Evolutionary conservation across 2,888 invertebrate genomes (phyloP), one percentile per base, ranked within the genome.

Genomic region (Archips xylosteana): DNA sequence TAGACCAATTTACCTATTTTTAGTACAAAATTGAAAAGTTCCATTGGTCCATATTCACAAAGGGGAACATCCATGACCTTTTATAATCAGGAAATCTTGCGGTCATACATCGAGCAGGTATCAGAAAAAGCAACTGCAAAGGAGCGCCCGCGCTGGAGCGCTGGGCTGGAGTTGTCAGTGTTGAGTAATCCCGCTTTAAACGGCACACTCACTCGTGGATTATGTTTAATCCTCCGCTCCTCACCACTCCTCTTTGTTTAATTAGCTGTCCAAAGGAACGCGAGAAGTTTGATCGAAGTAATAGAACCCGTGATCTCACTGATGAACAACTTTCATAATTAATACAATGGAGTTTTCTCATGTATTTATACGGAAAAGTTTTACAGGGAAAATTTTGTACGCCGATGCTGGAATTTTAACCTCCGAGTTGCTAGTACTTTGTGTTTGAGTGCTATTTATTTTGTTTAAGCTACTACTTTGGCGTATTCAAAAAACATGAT

Each of bases 261-360:
- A 69, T 73, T 73, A 73, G 73, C 73, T 64, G 68, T 69, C 73
- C 59, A 68, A 68, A 73, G 62, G 57, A 68, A 64, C 39, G 67
- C 39, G 62, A 45, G 59, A 73, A 68, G 73, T 73, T 73, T 73
- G 49, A 63, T 72, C 63, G 45, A 68, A 68, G 67, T 68, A 65
- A 67, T 67, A 61, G 68, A 63, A 36, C 63, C 66, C 65, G 15
- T 66, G 68, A 72, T 47, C 57, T 67, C 59, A 15, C 57, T 68
- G 68, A 63, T 49, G 71, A 71, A 57, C 64, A 63, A 67, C 49
- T 59, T 68, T 64, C 57, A 68, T 73, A 63, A 68, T 73, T 68
- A 68, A 63, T 47, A 60, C 49, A 39, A 62, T 36, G 23, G 47
- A 68, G 45, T 67, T 71, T 49, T 49, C 34, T 59, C 39, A 13